These are phyloP conservation scores for Deilephila porcellus DNA, from an alignment of 2,888 invertebrate genomes.

Conservation along the genomic window DNA sequence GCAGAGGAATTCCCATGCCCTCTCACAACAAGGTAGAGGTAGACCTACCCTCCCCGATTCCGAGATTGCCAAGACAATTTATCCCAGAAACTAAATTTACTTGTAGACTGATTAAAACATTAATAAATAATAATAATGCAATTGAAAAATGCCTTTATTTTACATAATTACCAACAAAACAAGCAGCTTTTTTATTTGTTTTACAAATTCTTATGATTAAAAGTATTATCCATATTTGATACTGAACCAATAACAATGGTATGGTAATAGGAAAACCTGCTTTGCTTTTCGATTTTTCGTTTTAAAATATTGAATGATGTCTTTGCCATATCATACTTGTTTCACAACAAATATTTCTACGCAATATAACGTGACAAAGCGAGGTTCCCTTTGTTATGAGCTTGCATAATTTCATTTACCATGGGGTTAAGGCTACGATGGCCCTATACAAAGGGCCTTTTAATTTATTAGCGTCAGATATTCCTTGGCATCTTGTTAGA, in stretches of 20 bases:
- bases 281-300: background rate
- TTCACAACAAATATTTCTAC: background rate
- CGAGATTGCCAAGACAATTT: too few relatives aligned
- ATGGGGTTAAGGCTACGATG: background rate
- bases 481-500: too few relatives aligned
- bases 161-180: background rate
- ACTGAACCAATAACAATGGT: background rate
- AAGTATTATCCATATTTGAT: background rate
- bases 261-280: background rate
- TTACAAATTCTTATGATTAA: background rate
- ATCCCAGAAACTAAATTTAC: too few relatives aligned
- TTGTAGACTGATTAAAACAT: too few relatives aligned
- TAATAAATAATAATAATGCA: background rate
- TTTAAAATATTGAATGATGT: background rate
- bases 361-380: background rate
- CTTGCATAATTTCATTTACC: background rate
- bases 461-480: too few relatives aligned
- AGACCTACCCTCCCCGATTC: too few relatives aligned
- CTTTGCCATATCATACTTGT: background rate
- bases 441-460: too few relatives aligned
- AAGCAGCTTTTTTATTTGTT: background rate
- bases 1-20: too few relatives aligned
- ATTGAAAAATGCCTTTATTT: background rate
- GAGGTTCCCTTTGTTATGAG: background rate
- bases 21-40: too few relatives aligned